Base-by-base conservation (phyloP, 2,888 invertebrate species). In the Scaptomyza polygonia region DNA sequence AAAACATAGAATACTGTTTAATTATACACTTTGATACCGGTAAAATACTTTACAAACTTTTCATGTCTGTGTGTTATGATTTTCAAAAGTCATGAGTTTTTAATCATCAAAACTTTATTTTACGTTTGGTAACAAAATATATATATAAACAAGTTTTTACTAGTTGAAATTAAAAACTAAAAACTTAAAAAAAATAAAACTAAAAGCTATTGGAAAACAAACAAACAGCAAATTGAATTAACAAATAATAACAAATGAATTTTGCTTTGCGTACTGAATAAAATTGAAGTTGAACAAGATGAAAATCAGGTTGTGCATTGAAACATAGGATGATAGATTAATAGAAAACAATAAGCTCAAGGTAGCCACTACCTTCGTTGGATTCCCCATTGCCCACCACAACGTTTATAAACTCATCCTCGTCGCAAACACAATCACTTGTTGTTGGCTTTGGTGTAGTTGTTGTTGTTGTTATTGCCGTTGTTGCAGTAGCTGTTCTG, bases 341-440 rank as follows among this genome's bases (percentile, higher is more conserved):
- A 54, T 77, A 40, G 32, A 49, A 65, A 34, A 79, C 57, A 54
- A 59, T 59, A 42, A 76, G 58, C 48, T 77, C 55, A 72, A 71
- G 65, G 53, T 68, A 69, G 52, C 88, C 83, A 74, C 83, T 83
- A 88, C 83, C 83, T 88, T 88, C 82, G 45, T 72, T 75, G 44
- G 51, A 72, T 27, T 51, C 77, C 72, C 64, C 67, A 25, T 63
- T 63, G 54, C 68, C 67, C 48, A 85, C 27, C 42, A 59, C 55
- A 51, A 48, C 48, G 9, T 48, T 48, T 11, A 87, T 42, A 51
- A 78, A 81, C 67, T 83, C 84, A 43, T 88, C 75, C 58, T 86
- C 83, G 32, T 88, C 87, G 71, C 88, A 84, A 53, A 72, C 49
- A 62, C 88, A 88, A 65, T 88, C 87, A 54, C 69, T 79, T 34